These are phyloP conservation scores for Otus scops DNA, from an alignment of 2,797 vertebrate genomes.

Conservation along the genomic window DNA sequence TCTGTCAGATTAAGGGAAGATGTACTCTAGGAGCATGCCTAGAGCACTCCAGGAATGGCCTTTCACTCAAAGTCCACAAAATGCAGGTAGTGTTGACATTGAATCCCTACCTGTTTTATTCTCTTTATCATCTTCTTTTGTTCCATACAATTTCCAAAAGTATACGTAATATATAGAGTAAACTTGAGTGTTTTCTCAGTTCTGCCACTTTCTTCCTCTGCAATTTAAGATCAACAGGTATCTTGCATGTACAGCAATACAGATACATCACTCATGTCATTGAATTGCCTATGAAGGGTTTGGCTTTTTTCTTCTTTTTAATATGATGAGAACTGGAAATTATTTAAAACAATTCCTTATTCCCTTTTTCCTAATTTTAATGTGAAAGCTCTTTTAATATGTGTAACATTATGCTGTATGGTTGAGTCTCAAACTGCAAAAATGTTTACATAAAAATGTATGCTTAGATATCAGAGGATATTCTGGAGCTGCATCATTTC, in stretches of 20 bases:
- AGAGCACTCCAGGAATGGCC: background rate
- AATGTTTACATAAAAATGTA: background rate
- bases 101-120: background rate
- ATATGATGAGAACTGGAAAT: background rate
- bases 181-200: background rate
- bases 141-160: background rate
- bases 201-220: background rate
- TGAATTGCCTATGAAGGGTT: background rate
- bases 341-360: background rate
- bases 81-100: background rate
- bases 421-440: background rate
- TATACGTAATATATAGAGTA: background rate
- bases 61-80: background rate
- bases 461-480: background rate
- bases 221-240: background rate
- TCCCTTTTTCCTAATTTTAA: background rate
- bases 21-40: background rate
- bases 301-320: background rate
- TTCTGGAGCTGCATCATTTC: background rate
- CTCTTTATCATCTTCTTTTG: background rate
- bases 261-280: background rate
- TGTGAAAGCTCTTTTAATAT: background rate
- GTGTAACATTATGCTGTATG: background rate
- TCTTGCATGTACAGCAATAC: background rate
- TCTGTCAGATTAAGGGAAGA: background rate